Percentiles rank a stretch among this genome's conserved stretches.
Evolutionary conservation across 2,113 vertebrate species (phyloP).

Genomic region (Orthonyx spaldingii): DNA sequence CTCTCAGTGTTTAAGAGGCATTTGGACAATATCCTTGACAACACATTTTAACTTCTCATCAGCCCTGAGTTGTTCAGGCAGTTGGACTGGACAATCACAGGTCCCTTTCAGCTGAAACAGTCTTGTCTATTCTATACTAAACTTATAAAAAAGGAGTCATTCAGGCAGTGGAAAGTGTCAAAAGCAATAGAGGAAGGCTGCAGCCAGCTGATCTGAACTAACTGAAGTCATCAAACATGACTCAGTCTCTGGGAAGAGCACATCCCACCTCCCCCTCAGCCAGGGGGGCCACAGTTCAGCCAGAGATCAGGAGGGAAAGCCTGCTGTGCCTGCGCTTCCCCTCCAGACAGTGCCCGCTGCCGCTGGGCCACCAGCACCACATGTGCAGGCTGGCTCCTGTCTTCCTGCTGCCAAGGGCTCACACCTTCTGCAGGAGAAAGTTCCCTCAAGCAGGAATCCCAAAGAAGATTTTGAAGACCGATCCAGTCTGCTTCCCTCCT

Average conservation of each 20-base stretch:
- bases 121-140: not conserved
- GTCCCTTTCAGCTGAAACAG: not conserved
- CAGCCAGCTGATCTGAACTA: not conserved
- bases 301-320: not conserved
- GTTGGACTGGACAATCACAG: not conserved
- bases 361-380: accelerated
- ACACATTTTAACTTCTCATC: not conserved
- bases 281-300: not conserved
- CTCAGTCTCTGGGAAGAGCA: not conserved
- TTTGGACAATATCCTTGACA: not conserved
- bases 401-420: not conserved
- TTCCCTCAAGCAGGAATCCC: not conserved
- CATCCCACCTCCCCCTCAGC: not conserved
- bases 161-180: not conserved
- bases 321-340: accelerated
- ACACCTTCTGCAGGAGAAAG: not conserved
- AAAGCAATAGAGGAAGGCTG: not conserved
- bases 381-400: not conserved
- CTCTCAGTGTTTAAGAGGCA: not conserved
- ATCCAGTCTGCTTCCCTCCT: not conserved
- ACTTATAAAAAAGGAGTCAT: not conserved
- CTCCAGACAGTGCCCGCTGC: accelerated
- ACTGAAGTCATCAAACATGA: not conserved
- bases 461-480: not conserved
- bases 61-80: not conserved